These are phyloP conservation scores for Cryptoblepharus egeriae DNA, from an alignment of 2,797 vertebrate species.

Conservation along the genomic window DNA sequence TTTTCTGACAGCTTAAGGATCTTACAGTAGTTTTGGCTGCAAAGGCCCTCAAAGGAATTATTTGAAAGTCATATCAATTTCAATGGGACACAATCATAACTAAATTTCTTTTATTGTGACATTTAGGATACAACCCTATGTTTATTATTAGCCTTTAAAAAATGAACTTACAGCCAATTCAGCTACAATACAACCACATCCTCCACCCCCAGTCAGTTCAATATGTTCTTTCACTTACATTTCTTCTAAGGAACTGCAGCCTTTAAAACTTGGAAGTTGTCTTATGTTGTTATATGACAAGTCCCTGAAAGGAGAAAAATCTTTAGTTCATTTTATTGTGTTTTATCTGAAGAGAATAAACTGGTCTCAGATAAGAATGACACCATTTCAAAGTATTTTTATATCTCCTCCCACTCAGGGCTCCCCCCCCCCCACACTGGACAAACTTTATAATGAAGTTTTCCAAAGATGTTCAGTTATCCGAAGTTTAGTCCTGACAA, in stretches of 20 bases:
- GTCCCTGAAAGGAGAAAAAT: slow-evolving; percentile 81
- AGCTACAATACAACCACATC: too few species aligned
- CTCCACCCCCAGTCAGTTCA: not conserved
- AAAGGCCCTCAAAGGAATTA: too few species aligned
- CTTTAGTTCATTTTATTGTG: slow-evolving; percentile 38
- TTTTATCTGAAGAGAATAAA: slow-evolving; percentile 2
- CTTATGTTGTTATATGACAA: slow-evolving; percentile 93
- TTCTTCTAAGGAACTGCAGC: slow-evolving; percentile 90
- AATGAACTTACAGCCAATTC: not conserved
- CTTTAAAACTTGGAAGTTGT: slow-evolving; percentile 88
- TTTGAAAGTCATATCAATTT: too few species aligned
- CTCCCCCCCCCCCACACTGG: not conserved
- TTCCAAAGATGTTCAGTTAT: not conserved
- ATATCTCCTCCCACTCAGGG: not conserved
- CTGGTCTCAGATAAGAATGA: not conserved
- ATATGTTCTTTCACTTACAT: slow-evolving; percentile 84
- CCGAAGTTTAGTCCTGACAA: not conserved
- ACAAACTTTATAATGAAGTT: not conserved
- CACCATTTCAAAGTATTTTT: not conserved
- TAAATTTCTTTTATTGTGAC: too few species aligned
- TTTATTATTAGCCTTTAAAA: not conserved
- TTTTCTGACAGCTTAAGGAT: too few species aligned
- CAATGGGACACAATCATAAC: too few species aligned
- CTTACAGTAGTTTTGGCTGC: too few species aligned
- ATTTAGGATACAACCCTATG: not conserved